These are phyloP conservation scores for Andricus curvator DNA, from an alignment of 2,888 invertebrate species.

Conservation along the genomic window DNA sequence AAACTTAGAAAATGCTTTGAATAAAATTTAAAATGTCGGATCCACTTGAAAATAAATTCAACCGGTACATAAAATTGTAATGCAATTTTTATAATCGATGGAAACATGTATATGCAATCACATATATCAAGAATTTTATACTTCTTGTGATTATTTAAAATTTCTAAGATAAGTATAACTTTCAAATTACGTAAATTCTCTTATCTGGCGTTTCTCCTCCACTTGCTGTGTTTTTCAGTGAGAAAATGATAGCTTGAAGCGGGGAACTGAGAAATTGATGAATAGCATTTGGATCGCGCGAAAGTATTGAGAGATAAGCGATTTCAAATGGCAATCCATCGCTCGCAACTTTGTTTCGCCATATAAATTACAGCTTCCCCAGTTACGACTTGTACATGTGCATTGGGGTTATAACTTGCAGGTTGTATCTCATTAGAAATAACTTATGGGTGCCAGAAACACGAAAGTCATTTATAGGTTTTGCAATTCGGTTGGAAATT, in stretches of 20 bases:
- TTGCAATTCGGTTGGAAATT: conserved; percentile 18
- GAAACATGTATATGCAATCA: conserved; percentile 24
- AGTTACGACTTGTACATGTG: conserved; percentile 22
- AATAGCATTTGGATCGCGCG: conserved; percentile 37
- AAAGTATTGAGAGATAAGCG: conserved; percentile 41
- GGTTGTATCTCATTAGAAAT: conserved; percentile 15
- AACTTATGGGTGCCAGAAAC: conserved; percentile 5
- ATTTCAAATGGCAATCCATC: conserved; percentile 39
- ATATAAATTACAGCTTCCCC: conserved; percentile 33
- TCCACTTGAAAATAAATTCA: not conserved
- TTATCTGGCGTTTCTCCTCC: conserved; percentile 40
- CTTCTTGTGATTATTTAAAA: conserved; percentile 27
- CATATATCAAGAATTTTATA: conserved; percentile 1
- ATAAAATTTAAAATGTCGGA: not conserved
- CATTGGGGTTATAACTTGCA: conserved; percentile 20
- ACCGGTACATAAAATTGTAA: no score
- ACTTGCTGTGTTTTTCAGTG: conserved; percentile 20
- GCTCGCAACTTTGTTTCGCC: conserved; percentile 37
- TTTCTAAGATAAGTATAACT: conserved; percentile 30
- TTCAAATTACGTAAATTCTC: conserved; percentile 40
- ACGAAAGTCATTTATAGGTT: conserved; percentile 15
- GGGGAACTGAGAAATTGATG: conserved; percentile 38
- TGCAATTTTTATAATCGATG: not conserved
- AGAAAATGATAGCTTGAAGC: conserved; percentile 38
- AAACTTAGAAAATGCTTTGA: not conserved